Evolutionary conservation across 2,113 vertebrate genomes (phyloP).

Genomic region (Mormyrus iriodes): DNA sequence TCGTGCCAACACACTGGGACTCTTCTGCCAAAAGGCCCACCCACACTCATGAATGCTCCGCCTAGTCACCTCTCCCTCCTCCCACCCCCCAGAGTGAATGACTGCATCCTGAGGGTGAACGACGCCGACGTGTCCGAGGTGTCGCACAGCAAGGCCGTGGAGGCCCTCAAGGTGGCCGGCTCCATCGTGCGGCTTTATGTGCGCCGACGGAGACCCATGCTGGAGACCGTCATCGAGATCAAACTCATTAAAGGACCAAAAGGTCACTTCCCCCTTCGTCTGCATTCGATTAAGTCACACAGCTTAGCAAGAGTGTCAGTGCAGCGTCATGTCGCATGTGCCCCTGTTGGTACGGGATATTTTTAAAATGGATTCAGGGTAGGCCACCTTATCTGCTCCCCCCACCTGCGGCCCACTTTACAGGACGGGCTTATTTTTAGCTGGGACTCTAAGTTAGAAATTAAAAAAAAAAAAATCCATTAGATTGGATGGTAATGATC

Average conservation of each 20-base stretch:
- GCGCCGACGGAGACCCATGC: constrained; percentile 82
- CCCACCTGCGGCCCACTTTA: background rate
- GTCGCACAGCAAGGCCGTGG: constrained; percentile 89
- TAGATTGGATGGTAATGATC: background rate
- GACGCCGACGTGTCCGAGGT: constrained; percentile 87
- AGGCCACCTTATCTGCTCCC: background rate
- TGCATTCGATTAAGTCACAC: background rate
- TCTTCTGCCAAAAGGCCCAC: background rate
- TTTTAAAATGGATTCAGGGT: background rate
- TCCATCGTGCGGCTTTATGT: constrained; percentile 88
- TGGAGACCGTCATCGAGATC: constrained; percentile 91
- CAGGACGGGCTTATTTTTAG: background rate
- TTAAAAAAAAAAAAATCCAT: background rate
- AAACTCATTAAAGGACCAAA: constrained; percentile 95
- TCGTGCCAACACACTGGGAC: background rate
- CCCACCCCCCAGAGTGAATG: constrained; percentile 75
- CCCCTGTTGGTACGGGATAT: background rate
- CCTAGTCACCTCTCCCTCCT: background rate
- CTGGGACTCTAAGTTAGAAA: background rate
- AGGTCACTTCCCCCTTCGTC: constrained; percentile 58
- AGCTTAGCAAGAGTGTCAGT: background rate
- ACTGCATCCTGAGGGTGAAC: constrained; percentile 92
- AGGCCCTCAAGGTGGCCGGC: constrained; percentile 88
- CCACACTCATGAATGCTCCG: background rate
- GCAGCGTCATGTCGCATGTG: background rate